phyloP scores from a whole-genome alignment of 2,888 invertebrate genomes.

The Rhorus exstirpatorius region DNA sequence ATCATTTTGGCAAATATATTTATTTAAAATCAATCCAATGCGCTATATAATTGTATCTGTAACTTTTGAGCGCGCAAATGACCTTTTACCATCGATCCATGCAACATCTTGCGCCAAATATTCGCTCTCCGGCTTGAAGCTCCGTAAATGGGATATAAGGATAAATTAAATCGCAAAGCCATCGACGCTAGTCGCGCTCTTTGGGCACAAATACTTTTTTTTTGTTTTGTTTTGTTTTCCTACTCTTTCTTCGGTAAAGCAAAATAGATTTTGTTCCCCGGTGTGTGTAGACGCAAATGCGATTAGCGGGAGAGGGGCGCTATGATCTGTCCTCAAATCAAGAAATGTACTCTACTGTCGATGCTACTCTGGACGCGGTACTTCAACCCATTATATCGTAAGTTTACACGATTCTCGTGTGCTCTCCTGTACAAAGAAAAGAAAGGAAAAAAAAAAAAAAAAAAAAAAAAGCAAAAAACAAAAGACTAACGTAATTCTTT shows the following conservation, averaged over 20 bases:
- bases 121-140: too few relatives aligned
- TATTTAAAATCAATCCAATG: too few relatives aligned
- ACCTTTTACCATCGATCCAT: too few relatives aligned
- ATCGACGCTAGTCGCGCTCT: slow-evolving; percentile 9
- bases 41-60: too few relatives aligned
- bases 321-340: slow-evolving; percentile 85
- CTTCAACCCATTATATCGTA: slow-evolving; percentile 86
- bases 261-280: slow-evolving; percentile 78
- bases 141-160: too few relatives aligned
- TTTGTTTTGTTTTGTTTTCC: too few relatives aligned
- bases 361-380: slow-evolving; percentile 85
- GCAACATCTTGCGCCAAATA: too few relatives aligned
- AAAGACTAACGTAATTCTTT: slow-evolving; percentile 13
- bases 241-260: slow-evolving; percentile 46
- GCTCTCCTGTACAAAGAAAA: slow-evolving; percentile 38
- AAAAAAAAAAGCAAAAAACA: too few relatives aligned
- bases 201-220: slow-evolving; percentile 7
- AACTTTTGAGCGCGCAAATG: too few relatives aligned
- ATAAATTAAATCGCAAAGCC: too few relatives aligned
- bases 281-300: slow-evolving; percentile 85
- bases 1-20: too few relatives aligned
- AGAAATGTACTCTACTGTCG: slow-evolving; percentile 83
- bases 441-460: slow-evolving; percentile 15
- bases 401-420: slow-evolving; percentile 75
- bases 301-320: slow-evolving; percentile 84